phyloP scores from a whole-genome alignment of 2,888 invertebrate species.

The Drosophila nigritarsus region DNA sequence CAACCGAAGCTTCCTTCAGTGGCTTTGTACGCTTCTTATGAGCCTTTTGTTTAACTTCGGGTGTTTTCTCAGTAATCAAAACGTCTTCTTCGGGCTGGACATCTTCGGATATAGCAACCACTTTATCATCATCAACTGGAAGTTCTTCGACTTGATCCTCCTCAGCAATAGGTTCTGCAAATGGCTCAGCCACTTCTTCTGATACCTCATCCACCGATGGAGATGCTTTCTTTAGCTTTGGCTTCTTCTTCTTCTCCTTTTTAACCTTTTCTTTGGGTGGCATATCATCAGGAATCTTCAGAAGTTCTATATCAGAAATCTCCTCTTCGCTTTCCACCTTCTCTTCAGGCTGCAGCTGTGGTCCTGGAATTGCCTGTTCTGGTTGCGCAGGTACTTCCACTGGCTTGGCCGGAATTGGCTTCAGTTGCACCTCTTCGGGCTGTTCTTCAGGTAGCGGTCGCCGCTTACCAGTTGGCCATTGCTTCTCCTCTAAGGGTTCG shows the following conservation, averaged over 20 bases:
- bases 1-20: slow-evolving; percentile 81
- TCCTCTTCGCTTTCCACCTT: slow-evolving; percentile 77
- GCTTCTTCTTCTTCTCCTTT: slow-evolving; percentile 82
- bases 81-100: slow-evolving; percentile 82
- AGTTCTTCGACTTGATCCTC: slow-evolving; percentile 82
- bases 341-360: slow-evolving; percentile 78
- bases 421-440: slow-evolving; percentile 84
- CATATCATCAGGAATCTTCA: slow-evolving; percentile 81
- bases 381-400: slow-evolving; percentile 74
- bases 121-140: slow-evolving; percentile 79
- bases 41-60: slow-evolving; percentile 81
- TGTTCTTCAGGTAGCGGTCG: slow-evolving; percentile 85
- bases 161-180: slow-evolving; percentile 83
- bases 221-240: slow-evolving; percentile 82
- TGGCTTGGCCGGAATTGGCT: slow-evolving; percentile 83
- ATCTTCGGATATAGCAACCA: slow-evolving; percentile 84
- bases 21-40: slow-evolving; percentile 84
- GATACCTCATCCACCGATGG: slow-evolving; percentile 83
- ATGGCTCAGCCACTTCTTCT: slow-evolving; percentile 83
- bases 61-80: slow-evolving; percentile 66
- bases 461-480: slow-evolving; percentile 84
- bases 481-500: slow-evolving; percentile 82
- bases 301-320: slow-evolving; percentile 72
- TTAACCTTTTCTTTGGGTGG: slow-evolving; percentile 84
- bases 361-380: slow-evolving; percentile 76